Evolutionary conservation across 2,888 invertebrate species (phyloP), one percentile per base, ranked within the genome.

Genomic region (Bembecia ichneumoniformis): DNA sequence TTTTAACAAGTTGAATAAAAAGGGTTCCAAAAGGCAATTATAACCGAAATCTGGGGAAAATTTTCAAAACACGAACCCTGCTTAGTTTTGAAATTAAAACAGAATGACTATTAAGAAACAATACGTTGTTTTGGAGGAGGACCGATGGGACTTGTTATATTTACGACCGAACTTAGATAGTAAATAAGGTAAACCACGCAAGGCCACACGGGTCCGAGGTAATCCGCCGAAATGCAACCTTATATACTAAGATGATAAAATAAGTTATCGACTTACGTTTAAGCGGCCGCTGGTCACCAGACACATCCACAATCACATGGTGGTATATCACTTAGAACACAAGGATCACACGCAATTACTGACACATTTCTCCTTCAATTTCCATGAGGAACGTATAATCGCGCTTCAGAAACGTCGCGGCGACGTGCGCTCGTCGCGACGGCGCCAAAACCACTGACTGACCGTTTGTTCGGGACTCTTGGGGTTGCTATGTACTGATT

Each of bases 361-460:
- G 17, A 44, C 44, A 44, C 44, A 44, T 16, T 10, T 17, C 11
- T 17, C 28, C 28, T 44, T 16, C 40, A 20, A 11, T 34, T 20
- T 46, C 15, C 14, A 34, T 16, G 4, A 28, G 14, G 13, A 13
- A 46, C 46, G 46, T 15, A 34, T 15, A 34, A 4, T 16, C 46
- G 28, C 9, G 17, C 7, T 20, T 5, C 9, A 14, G 43, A 20
- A 28, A 28, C 35, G 35, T 28, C 34, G 45, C 46, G 45, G 59
- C 60, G 67, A 55, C 77, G 73, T 59, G 67, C 74, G 73, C 59
- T 53, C 71, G 56, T 58, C 51, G 51, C 66, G 63, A 64, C 69
- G 74, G 75, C 82, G 78, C 77, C 74, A 72, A 75, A 76, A 67
- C 68, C 66, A 82, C 83, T 83, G 28, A 28, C 28, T 28, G 28